phyloP scores from a whole-genome alignment of 2,888 invertebrate species.

The Cephus pygmeus region DNA sequence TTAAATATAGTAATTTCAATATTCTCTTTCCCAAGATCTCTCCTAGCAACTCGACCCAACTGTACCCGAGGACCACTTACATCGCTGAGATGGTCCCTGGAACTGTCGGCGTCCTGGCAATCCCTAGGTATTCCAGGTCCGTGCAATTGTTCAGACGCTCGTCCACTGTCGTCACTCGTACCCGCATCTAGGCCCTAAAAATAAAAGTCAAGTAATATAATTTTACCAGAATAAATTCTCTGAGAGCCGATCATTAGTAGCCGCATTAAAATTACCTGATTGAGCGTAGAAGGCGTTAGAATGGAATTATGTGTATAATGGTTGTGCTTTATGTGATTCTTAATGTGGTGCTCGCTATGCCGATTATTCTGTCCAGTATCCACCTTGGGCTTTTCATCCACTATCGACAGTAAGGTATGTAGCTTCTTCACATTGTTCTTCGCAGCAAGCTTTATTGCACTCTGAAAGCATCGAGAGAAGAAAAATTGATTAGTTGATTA shows the following conservation, averaged over 20 bases:
- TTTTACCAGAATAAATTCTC: neutral
- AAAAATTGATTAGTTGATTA: neutral
- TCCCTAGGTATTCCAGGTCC: conserved; percentile 71
- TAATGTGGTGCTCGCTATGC: conserved; percentile 65
- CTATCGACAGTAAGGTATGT: conserved; percentile 69
- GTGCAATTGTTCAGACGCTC: conserved; percentile 83
- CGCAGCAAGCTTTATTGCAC: conserved; percentile 71
- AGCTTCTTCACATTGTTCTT: conserved; percentile 72
- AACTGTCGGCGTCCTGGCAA: conserved; percentile 81
- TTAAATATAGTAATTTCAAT: neutral
- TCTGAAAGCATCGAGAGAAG: conserved; percentile 56
- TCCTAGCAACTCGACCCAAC: neutral
- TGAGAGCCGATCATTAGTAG: neutral
- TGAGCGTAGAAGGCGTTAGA: conserved; percentile 63
- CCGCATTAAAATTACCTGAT: conserved; percentile 51
- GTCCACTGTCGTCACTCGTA: conserved; percentile 86
- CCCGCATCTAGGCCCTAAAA: conserved; percentile 83
- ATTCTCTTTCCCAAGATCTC: neutral
- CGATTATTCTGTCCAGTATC: conserved; percentile 70
- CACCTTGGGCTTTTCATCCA: conserved; percentile 71
- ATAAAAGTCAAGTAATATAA: conserved; percentile 17
- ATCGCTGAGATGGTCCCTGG: conserved; percentile 86
- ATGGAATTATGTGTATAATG: conserved; percentile 65
- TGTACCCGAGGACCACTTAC: conserved; percentile 70
- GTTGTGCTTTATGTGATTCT: conserved; percentile 64